A percentile compares a stretch with the other conserved stretches of the same genome.
Evolutionary conservation across 1,140 invertebrate species (phyloP).

Genomic region (Rhizoglyphus robini): DNA sequence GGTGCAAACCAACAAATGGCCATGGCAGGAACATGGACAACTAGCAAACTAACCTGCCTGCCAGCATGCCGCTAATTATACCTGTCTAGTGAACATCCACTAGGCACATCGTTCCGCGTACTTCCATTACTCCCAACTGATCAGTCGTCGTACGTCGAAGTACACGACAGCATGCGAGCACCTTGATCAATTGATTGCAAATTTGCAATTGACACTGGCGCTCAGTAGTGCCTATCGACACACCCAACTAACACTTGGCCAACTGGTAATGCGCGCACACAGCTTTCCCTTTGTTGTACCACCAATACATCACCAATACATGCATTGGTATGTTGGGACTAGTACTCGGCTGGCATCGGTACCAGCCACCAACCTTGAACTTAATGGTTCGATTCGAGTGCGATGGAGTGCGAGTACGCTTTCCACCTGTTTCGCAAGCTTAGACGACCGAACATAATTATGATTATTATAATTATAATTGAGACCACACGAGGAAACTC

Average conservation of each 20-base stretch:
- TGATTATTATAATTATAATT: too few relatives aligned
- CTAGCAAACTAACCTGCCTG: not conserved
- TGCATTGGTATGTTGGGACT: too few relatives aligned
- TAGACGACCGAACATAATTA: not conserved
- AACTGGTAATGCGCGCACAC: not conserved
- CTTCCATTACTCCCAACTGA: not conserved
- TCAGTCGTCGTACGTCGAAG: too few relatives aligned
- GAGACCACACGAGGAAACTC: not conserved
- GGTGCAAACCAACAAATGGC: not conserved
- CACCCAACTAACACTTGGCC: not conserved
- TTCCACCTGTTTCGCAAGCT: conserved; percentile 14
- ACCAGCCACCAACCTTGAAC: too few relatives aligned
- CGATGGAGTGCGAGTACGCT: not conserved
- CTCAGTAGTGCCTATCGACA: not conserved
- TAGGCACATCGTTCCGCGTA: not conserved
- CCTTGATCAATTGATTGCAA: too few relatives aligned
- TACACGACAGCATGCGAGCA: too few relatives aligned
- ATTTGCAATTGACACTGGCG: too few relatives aligned
- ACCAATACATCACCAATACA: too few relatives aligned
- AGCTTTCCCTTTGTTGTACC: too few relatives aligned
- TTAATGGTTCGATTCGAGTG: not conserved
- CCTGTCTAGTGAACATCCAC: not conserved
- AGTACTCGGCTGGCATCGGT: too few relatives aligned
- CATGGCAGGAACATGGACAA: not conserved
- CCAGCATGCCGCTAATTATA: not conserved